Evolutionary conservation across 1,140 invertebrate genomes (phyloP).

Genomic region (Eriosoma lanigerum): DNA sequence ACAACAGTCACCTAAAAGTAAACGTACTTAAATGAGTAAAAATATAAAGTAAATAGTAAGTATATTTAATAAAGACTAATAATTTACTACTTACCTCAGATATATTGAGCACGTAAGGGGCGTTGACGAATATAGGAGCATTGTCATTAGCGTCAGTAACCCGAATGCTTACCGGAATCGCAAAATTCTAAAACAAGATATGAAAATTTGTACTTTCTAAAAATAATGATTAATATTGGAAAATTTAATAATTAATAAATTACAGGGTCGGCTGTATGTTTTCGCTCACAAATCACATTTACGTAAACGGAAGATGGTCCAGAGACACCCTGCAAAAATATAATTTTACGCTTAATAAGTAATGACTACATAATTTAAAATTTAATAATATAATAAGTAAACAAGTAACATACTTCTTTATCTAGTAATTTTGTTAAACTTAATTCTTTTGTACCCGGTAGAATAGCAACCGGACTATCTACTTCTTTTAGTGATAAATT

Average conservation of each 20-base stretch:
- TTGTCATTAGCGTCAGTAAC: slow-evolving; percentile 94
- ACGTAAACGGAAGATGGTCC: slow-evolving; percentile 83
- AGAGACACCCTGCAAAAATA: slow-evolving; percentile 63
- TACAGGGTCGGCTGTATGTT: slow-evolving; percentile 76
- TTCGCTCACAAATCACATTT: slow-evolving; percentile 79
- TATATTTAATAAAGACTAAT: background rate
- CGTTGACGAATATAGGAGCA: slow-evolving; percentile 78
- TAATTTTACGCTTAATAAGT: background rate
- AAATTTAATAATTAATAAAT: slow-evolving; percentile 53
- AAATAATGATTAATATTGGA: background rate
- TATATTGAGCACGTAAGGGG: slow-evolving; percentile 79
- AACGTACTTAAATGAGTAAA: background rate
- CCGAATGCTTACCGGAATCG: slow-evolving; percentile 84
- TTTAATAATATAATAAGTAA: background rate
- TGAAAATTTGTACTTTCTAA: background rate
- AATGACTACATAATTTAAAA: too few relatives aligned
- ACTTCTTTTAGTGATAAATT: slow-evolving; percentile 75
- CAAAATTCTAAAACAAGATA: slow-evolving; percentile 68
- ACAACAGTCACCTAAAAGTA: slow-evolving; percentile 71
- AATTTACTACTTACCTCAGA: slow-evolving; percentile 66
- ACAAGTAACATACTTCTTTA: slow-evolving; percentile 65
- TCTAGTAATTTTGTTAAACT: slow-evolving; percentile 76
- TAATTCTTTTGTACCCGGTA: slow-evolving; percentile 76
- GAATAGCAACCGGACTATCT: slow-evolving; percentile 75
- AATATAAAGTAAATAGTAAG: background rate